Conservation (phyloP, 1,140 invertebrate species). For the Habropoda laboriosa region DNA sequence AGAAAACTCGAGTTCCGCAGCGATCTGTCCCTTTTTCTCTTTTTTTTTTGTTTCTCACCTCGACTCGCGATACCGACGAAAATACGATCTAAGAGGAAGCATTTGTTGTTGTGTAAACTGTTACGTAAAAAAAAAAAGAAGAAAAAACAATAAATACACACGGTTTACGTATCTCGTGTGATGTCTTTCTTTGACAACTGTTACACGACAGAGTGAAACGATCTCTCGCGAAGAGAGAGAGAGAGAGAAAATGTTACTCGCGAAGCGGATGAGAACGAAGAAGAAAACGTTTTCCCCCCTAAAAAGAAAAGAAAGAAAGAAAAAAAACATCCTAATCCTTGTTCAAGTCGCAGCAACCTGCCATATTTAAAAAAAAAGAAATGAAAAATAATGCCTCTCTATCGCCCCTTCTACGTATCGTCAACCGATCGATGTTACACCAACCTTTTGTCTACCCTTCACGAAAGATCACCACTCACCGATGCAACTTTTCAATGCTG, state of each 20-base stretch:
- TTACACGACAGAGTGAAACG: too few relatives aligned
- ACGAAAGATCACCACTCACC: background rate
- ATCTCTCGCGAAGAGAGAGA: too few relatives aligned
- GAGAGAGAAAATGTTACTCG: too few relatives aligned
- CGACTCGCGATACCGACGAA: conserved; percentile 19
- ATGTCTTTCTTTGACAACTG: conserved; percentile 26
- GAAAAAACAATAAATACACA: conserved; percentile 56
- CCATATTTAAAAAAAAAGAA: too few relatives aligned
- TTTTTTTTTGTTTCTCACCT: too few relatives aligned
- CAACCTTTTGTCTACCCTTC: too few relatives aligned
- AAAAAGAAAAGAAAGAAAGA: background rate
- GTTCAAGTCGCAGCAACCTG: too few relatives aligned
- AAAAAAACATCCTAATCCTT: too few relatives aligned
- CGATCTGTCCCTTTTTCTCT: conserved; percentile 23
- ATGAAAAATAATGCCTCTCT: too few relatives aligned
- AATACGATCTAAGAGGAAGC: conserved; percentile 20
- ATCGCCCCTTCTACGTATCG: too few relatives aligned
- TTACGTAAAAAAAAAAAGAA: conserved; percentile 38
- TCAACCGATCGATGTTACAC: too few relatives aligned
- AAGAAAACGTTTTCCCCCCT: background rate
- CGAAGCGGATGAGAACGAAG: too few relatives aligned
- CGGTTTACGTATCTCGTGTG: conserved; percentile 34
- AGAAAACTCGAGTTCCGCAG: background rate
- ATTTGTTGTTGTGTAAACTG: conserved; percentile 61
- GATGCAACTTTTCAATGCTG: conserved; percentile 45